Conservation (phyloP, 1,140 invertebrate species). For the Scaptomyza graminum region DNA sequence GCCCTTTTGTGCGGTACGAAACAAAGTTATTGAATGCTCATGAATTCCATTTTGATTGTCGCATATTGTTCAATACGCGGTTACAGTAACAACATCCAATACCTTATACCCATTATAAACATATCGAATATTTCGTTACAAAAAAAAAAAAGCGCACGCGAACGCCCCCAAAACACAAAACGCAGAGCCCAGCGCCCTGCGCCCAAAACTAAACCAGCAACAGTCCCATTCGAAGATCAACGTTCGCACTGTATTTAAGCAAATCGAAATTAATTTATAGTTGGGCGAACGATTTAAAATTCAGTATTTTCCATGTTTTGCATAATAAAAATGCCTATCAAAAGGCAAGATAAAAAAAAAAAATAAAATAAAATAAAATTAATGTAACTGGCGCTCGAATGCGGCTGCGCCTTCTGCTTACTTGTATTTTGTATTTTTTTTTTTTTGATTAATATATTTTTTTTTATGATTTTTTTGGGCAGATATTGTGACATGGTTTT, state of each 20-base stretch:
- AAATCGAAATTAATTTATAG: constrained; percentile 64
- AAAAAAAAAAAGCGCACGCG: constrained; percentile 32
- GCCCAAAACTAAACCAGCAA: constrained; percentile 12
- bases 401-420: constrained; percentile 48
- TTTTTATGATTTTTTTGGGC: constrained; percentile 42
- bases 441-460: constrained; percentile 1
- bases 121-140: constrained; percentile 4
- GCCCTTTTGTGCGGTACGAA: constrained; percentile 57
- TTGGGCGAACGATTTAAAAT: constrained; percentile 69
- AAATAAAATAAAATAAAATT: constrained; percentile 49
- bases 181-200: neutral
- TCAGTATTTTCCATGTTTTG: constrained; percentile 83
- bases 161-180: constrained; percentile 27
- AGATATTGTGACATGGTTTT: constrained; percentile 77
- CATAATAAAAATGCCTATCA: constrained; percentile 81
- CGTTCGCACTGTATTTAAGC: constrained; percentile 55
- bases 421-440: constrained; percentile 22
- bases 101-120: constrained; percentile 9
- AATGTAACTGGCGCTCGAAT: constrained; percentile 78
- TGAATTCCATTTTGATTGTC: constrained; percentile 67
- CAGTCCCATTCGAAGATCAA: constrained; percentile 52
- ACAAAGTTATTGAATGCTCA: constrained; percentile 42
- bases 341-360: constrained; percentile 17
- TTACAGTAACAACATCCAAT: too few species aligned
- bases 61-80: constrained; percentile 60